Base-by-base conservation (phyloP, 2,113 vertebrate species). In the Megaleporinus macrocephalus region DNA sequence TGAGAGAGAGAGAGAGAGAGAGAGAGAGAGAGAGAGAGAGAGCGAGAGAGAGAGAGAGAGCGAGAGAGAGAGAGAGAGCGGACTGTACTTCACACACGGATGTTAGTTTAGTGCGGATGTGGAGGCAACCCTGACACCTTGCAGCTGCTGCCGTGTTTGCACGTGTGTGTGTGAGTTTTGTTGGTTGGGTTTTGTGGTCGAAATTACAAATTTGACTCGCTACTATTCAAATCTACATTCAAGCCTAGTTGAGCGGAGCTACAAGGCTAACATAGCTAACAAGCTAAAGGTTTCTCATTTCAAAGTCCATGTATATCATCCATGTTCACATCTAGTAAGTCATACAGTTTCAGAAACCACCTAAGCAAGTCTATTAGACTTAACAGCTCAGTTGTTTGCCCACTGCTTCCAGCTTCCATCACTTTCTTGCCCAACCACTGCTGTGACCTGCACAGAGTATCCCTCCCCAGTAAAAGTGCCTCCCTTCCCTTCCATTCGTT, bases 91-190 rank as follows among this genome's bases (percentile, higher is more conserved):
- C 80, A 83, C 88, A 90, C 70, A 15, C 84, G 85, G 61, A 84
- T 71, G 86, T 91, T 85, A 81, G 66, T 59, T 71, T 57, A 83
- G 75, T 82, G 74, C 84, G 81, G 82, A 90, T 80, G 59, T 84
- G 82, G 83, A 89, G 78, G 82, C 83, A 87, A 88, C 73, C 81
- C 81, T 90, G 88, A 91, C 89, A 90, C 84, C 59, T 81, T 73
- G 87, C 91, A 91, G 89, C 90, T 88, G 87, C 78, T 79, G 79
- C 68, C 78, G 36, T 78, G 71, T 77, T n/a, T 78, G 61, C 47
- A 73, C 68, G 81, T 81, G 73, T 81, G 76, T 80, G 76, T 86
- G 80, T 87, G 44, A 84, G 84, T 74, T 72, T 57, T 59, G 26
- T n/a, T 30, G 49, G n/a, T n/a, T 49, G 63, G 5, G 36, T 51